Evolutionary conservation across 2,888 invertebrate species (phyloP), one percentile per base, ranked within the genome.

Genomic region (Aromia moschata): DNA sequence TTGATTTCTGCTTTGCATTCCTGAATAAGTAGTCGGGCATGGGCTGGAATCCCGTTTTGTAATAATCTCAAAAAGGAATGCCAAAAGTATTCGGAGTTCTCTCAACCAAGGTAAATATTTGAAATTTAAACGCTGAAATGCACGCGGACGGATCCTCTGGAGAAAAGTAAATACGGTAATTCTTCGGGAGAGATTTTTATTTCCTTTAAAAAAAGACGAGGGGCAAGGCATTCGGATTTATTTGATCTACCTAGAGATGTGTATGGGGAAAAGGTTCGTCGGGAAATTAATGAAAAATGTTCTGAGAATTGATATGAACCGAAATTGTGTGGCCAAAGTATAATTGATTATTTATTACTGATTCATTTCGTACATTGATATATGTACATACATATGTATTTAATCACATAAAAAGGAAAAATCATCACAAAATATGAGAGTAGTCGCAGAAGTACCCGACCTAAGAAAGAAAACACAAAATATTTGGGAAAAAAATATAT

Each of bases 41-140:
- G 11, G 18, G 14, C 17, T n/a, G 33, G 47, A 12, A 47, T 47
- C 47, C 36, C 47, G 17, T 52, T 40, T 52, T 46, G 60, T 65
- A 62, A 67, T 70, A 68, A 66, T 68, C 67, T 60, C 45, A 51
- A 56, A n/a, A 54, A 60, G 60, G 60, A 60, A 60, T 64, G 44
- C 54, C 49, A 54, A 58, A 63, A 65, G 65, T 64, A 65, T 67
- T 65, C 67, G 52, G 56, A 62, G 52, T 54, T 62, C 64, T 55
- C 54, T 57, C 52, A 66, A 58, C 58, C 55, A 69, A 71, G 69
- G 70, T 71, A 74, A 73, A 74, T 73, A 73, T 73, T 72, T 72
- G 70, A 69, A 72, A 73, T 70, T 72, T 72, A 70, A 71, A 73
- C 68, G 67, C 62, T 66, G 45, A 51, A 63, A 57, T 61, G 54